Base-by-base conservation (phyloP, 2,113 vertebrate species). In the Oreochromis tanganicae region DNA sequence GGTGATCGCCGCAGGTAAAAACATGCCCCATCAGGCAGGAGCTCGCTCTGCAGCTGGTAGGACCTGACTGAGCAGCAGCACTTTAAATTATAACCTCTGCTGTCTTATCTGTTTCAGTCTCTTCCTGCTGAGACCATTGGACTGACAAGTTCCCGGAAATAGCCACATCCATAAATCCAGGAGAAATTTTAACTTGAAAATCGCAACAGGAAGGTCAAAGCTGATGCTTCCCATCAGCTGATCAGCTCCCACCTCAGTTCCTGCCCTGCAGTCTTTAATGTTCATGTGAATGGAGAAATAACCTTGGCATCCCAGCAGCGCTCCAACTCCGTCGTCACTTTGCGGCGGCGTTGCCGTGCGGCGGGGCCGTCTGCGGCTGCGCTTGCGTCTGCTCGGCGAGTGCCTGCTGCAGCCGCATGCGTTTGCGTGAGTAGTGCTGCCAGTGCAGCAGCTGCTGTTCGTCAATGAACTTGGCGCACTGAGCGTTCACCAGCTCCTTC, bases 381-480 rank as follows among this genome's bases (percentile, higher is more conserved):
- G 92, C 97, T 66, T 97, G 98, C 73, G 98, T 98, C 95, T 99
- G 98, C 86, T 99, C 99, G 0, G 97, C 98, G 41, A 99, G 96
- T 6, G 98, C 98, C 94, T 99, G 99, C 95, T 99, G 99, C 80
- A 99, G 97, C 2, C 99, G 97, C 91, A 98, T 97, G 56, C 99
- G 97, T 61, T 99, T 99, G 82, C 98, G 94, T 2, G 98, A 98
- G 59, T 99, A 99, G 84, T 99, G 98, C 95, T 99, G 98, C 99
- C 98, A 99, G 95, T 99, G 99, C 32, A 99, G 97, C 56, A 99
- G 98, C 94, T 99, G 99, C 91, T 99, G 99, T 93, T 99, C 99
- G 1, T 99, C 99, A 5, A 99, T 99, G 85, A 99, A 99, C 91
- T 99, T 99, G 55, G 98, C 97, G 68, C 99, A 99, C 95, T 99